A percentile compares a stretch with the other conserved stretches of the same genome.
These are phyloP conservation scores for Urocitellus parryii DNA, from an alignment of 2,113 vertebrate genomes.

Conservation along the genomic window DNA sequence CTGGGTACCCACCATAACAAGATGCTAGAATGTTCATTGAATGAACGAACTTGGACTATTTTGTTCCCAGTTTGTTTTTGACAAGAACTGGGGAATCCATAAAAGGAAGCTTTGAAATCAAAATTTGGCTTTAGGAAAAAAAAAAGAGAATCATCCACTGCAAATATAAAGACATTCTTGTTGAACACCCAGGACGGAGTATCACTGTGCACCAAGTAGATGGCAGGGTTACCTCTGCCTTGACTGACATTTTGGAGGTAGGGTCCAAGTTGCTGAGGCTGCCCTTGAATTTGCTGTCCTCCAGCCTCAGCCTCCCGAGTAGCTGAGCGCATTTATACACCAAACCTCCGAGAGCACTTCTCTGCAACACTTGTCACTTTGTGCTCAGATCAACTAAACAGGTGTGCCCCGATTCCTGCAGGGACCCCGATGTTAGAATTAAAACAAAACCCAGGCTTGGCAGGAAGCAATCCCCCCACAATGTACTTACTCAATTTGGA, in stretches of 20 bases:
- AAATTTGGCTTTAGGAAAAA: no score
- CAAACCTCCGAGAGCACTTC: not conserved
- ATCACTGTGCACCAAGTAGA: accelerated
- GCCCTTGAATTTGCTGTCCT: not conserved
- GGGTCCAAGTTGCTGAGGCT: not conserved
- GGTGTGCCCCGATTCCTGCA: not conserved
- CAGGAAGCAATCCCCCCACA: not conserved
- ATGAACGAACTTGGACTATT: no score
- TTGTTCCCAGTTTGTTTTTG: no score
- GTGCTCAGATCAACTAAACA: not conserved
- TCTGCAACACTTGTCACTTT: not conserved
- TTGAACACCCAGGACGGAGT: no score
- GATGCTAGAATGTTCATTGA: no score
- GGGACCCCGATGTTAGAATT: not conserved
- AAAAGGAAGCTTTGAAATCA: no score
- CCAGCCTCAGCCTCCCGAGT: not conserved
- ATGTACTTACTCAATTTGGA: no score
- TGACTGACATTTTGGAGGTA: not conserved
- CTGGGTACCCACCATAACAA: no score
- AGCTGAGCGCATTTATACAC: not conserved
- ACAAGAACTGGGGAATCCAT: no score
- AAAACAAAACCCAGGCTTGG: no score
- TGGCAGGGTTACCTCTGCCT: accelerated
- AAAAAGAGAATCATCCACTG: no score
- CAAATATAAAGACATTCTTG: not conserved